These are phyloP conservation scores for Apostichopus japonicus DNA, from an alignment of 35 echinoderm and acorn worm species.

Conservation along the genomic window DNA sequence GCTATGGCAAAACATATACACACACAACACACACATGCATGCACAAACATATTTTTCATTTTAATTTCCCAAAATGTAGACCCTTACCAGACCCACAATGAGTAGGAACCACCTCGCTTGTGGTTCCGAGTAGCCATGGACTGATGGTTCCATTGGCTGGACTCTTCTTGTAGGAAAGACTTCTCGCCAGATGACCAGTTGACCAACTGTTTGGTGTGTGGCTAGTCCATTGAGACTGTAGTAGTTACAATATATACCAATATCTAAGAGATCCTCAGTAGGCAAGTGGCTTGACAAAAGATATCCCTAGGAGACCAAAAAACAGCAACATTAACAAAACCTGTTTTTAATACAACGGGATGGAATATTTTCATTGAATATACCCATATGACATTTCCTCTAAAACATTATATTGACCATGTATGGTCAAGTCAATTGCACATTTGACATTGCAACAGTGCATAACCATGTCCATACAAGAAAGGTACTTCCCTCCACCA, in stretches of 20 bases:
- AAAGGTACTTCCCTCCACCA: not conserved
- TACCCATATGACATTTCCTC: no score
- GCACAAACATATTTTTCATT: not conserved
- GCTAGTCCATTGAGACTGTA: slow-evolving; percentile 80
- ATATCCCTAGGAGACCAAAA: slow-evolving; percentile 64
- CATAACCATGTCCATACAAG: not conserved
- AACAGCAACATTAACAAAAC: no score
- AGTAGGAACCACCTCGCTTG: slow-evolving; percentile 87
- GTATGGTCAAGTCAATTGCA: not conserved
- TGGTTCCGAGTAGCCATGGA: slow-evolving; percentile 63
- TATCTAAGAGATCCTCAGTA: slow-evolving; percentile 78
- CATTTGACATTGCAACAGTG: not conserved
- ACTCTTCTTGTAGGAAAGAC: slow-evolving; percentile 73
- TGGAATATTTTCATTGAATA: no score
- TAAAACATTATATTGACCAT: no score
- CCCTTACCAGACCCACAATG: slow-evolving; percentile 95
- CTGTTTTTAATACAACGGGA: no score
- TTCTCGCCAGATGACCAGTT: slow-evolving; percentile 95
- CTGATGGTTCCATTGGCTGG: slow-evolving; percentile 12
- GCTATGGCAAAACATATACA: no score
- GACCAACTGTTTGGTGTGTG: slow-evolving; percentile 72
- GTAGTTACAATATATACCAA: slow-evolving; percentile 82
- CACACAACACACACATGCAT: no score
- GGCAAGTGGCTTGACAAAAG: slow-evolving; percentile 91
- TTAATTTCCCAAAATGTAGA: not conserved